phyloP scores from a whole-genome alignment of 2,113 vertebrate genomes.

The Mastomys natalensis region DNA sequence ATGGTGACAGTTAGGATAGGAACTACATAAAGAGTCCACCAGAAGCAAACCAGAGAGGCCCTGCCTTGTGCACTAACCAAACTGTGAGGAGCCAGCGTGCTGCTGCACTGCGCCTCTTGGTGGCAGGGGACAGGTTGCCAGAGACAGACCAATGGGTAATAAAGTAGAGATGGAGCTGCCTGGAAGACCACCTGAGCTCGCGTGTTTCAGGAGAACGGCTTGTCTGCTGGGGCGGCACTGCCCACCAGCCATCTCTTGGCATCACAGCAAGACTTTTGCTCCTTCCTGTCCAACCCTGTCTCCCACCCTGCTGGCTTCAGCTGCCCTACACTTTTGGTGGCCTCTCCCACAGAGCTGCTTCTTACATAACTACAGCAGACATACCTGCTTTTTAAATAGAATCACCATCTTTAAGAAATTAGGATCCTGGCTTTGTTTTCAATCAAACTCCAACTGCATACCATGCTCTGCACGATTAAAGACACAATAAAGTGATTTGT shows the following conservation, averaged over 20 bases:
- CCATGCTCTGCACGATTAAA: neutral
- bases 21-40: neutral
- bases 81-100: neutral
- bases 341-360: neutral
- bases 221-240: neutral
- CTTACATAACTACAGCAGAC: neutral
- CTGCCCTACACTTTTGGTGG: neutral
- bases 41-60: neutral
- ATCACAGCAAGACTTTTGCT: too few species aligned
- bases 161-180: neutral
- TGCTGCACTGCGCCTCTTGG: too few species aligned
- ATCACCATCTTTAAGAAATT: neutral
- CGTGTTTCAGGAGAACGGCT: too few species aligned
- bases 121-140: neutral
- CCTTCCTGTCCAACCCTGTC: too few species aligned
- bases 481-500: neutral
- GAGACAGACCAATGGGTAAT: neutral
- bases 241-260: neutral
- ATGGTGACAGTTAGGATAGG: fast-evolving
- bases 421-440: fast-evolving
- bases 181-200: too few species aligned
- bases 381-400: neutral
- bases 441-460: neutral
- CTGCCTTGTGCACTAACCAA: neutral
- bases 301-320: neutral